Base-by-base conservation (phyloP, 2,113 vertebrate genomes). In the Numida meleagris region DNA sequence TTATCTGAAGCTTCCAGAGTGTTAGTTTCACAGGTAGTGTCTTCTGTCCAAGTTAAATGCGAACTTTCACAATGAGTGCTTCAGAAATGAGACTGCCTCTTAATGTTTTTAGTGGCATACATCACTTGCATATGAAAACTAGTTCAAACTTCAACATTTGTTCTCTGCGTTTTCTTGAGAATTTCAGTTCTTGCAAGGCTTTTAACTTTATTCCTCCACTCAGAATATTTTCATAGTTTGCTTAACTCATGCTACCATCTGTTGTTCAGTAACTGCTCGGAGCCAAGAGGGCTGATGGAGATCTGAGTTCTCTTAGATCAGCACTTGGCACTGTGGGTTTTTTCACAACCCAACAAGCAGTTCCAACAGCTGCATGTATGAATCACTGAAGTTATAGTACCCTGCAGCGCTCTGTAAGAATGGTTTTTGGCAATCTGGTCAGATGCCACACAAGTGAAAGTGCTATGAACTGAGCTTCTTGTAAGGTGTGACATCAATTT, bases 341-440 rank as follows among this genome's bases (percentile, higher is more conserved):
- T 91, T 95, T 95, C 94, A 95, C 95, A 95, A 84, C 95, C 95
- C 92, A 88, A 84, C 88, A 90, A 89, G 95, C 95, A 84, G 86
- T 84, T 96, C 94, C 86, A 95, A 89, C 94, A 96, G 96, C 95
- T 96, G 95, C 96, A 94, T 68, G 81, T 89, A 93, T 93, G 96
- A 96, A 94, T 96, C 96, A 94, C 92, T 93, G 34, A 86, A 86
- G 90, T 92, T 88, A 94, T 55, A 90, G 90, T 88, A 81, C 92
- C 94, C 95, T 86, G 82, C 88, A 97, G 93, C 76, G 84, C 93
- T 79, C 79, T 20, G 79, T 14, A 86, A 86, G 93, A 94, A 94
- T 48, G 91, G 79, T 33, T 63, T 91, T 81, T 93, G 94, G 94
- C 84, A 91, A 38, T 86, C 95, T 93, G 93, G 68, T 91, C 91